phyloP scores from a whole-genome alignment of 2,113 vertebrate species.

The Bostrychus sinensis region DNA sequence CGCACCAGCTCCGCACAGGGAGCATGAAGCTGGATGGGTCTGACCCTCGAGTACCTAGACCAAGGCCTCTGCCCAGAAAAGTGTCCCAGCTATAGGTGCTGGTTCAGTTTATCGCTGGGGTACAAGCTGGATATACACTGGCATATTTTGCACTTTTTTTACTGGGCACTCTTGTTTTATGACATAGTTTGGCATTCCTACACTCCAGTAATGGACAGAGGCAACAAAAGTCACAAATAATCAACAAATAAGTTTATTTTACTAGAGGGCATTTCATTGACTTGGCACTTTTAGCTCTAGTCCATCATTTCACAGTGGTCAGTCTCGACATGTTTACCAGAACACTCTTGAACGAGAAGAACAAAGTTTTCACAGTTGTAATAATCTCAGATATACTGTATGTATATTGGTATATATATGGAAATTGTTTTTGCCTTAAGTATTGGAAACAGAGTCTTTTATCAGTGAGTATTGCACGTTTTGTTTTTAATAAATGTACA shows the following conservation, averaged over 20 bases:
- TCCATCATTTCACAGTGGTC: slow-evolving; percentile 37
- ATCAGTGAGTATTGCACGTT: slow-evolving; percentile 79
- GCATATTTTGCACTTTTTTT: slow-evolving; percentile 80
- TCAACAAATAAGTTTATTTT: slow-evolving; percentile 31
- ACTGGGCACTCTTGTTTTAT: slow-evolving; percentile 61
- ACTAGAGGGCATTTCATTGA: slow-evolving; percentile 57
- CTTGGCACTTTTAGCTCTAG: slow-evolving; percentile 73
- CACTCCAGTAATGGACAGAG: slow-evolving; percentile 49
- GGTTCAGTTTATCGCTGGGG: slow-evolving; percentile 19
- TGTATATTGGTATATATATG: slow-evolving; percentile 78
- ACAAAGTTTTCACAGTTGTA: slow-evolving; percentile 70
- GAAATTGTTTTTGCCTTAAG: slow-evolving; percentile 83
- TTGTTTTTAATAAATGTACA: slow-evolving; percentile 64
- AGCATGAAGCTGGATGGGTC: slow-evolving; percentile 86
- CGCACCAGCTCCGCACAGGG: slow-evolving; percentile 84
- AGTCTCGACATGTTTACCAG: slow-evolving; percentile 57
- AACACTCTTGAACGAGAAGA: slow-evolving; percentile 55
- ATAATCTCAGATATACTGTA: slow-evolving; percentile 66
- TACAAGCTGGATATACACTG: slow-evolving; percentile 58
- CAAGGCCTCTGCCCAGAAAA: slow-evolving; percentile 92
- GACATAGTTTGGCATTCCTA: slow-evolving; percentile 49
- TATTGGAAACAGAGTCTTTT: slow-evolving; percentile 79
- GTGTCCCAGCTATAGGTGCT: slow-evolving; percentile 93
- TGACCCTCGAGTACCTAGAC: slow-evolving; percentile 84
- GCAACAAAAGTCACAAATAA: slow-evolving; percentile 45